Percentiles rank a stretch among this genome's conserved stretches.
Evolutionary conservation across 2,888 invertebrate genomes (phyloP).

Genomic region (Machimus atricapillus): DNA sequence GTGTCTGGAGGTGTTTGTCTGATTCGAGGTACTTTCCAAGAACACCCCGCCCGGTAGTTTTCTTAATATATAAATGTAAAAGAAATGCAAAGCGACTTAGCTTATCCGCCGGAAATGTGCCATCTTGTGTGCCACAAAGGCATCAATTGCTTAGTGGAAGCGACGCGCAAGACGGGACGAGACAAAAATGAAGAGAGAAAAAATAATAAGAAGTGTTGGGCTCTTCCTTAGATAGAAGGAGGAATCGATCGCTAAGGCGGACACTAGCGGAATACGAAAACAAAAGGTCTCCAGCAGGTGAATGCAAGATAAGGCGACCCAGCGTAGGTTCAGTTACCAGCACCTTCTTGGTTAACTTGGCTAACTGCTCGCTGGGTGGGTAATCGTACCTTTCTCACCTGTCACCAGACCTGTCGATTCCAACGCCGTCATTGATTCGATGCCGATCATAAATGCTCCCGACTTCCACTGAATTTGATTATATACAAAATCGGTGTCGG

Average conservation of each 20-base stretch:
- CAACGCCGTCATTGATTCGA: neutral
- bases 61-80: neutral
- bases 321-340: neutral
- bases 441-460: neutral
- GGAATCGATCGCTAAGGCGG: neutral
- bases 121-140: neutral
- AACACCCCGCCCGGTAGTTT: neutral
- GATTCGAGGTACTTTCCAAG: neutral
- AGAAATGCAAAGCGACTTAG: neutral
- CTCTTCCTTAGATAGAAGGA: neutral
- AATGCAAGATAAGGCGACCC: neutral
- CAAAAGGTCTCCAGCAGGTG: constrained; percentile 7
- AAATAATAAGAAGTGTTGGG: neutral
- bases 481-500: neutral
- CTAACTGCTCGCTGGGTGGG: neutral
- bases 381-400: neutral
- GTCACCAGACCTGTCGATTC: neutral
- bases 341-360: neutral
- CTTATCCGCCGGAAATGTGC: neutral
- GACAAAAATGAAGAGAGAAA: neutral
- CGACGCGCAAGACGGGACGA: neutral
- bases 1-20: neutral
- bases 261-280: constrained; percentile 14
- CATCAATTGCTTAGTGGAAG: neutral
- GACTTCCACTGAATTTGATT: neutral